phyloP scores from a whole-genome alignment of 1,140 invertebrate species.

The Halictus rubicundus region DNA sequence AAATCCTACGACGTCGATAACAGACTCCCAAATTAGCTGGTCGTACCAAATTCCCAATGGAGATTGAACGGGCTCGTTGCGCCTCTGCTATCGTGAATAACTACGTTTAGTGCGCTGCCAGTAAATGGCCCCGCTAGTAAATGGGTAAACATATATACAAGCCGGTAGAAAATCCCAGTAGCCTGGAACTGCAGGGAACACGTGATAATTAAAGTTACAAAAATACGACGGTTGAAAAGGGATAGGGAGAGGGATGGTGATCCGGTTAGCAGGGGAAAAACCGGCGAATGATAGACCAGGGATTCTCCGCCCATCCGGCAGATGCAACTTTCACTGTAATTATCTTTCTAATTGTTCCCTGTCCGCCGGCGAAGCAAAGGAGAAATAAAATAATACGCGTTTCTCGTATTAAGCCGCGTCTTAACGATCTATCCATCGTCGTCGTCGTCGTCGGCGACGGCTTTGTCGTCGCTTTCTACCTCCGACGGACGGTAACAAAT shows the following conservation, averaged over 20 bases:
- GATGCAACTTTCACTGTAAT: conserved; percentile 52
- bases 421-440: conserved; percentile 10
- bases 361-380: not conserved
- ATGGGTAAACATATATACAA: conserved; percentile 39
- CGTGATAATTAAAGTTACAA: conserved; percentile 67
- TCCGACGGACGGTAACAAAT: not conserved
- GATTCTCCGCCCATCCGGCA: not conserved
- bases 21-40: conserved; percentile 66
- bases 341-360: conserved; percentile 60
- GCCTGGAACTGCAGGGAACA: conserved; percentile 58
- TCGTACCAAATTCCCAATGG: conserved; percentile 66
- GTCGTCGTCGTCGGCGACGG: not conserved
- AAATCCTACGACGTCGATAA: conserved; percentile 68
- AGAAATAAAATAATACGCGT: conserved; percentile 10
- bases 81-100: conserved; percentile 66
- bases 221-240: conserved; percentile 50
- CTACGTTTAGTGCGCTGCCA: conserved; percentile 62
- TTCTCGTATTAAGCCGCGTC: conserved; percentile 11
- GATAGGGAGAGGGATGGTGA: not conserved
- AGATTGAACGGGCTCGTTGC: conserved; percentile 65
- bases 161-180: conserved; percentile 57
- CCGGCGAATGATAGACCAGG: conserved; percentile 18
- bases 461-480: not conserved
- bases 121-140: conserved; percentile 60
- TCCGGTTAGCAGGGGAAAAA: not conserved